These are phyloP conservation scores for Doris montereyensis DNA, from an alignment of 2,888 invertebrate species.

Conservation along the genomic window DNA sequence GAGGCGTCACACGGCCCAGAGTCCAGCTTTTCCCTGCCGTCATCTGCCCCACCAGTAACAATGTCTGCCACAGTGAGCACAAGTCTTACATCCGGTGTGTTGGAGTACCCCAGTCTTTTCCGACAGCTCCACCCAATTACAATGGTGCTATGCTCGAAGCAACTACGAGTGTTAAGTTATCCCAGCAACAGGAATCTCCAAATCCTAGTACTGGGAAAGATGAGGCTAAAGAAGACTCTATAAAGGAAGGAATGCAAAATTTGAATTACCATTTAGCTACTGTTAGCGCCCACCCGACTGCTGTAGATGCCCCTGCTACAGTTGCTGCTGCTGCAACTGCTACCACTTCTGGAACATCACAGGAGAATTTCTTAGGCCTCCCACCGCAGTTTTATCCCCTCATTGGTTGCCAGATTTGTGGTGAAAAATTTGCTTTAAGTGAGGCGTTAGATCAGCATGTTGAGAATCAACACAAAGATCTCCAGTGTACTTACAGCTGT, in stretches of 20 bases:
- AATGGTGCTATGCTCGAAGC: slow-evolving; percentile 8
- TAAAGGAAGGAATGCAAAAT: too few species aligned
- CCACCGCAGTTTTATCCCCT: slow-evolving; percentile 39
- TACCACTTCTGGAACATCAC: not conserved
- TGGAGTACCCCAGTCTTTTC: slow-evolving; percentile 33
- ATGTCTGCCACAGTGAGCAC: too few species aligned
- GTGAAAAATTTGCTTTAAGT: slow-evolving; percentile 41
- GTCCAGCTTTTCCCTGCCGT: slow-evolving; percentile 36
- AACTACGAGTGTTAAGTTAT: slow-evolving; percentile 32
- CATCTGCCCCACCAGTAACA: slow-evolving; percentile 4
- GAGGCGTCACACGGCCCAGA: slow-evolving; percentile 43
- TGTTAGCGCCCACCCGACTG: too few species aligned
- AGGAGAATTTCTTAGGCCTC: slow-evolving; percentile 39
- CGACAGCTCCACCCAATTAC: slow-evolving; percentile 28
- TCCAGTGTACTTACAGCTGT: slow-evolving; percentile 30
- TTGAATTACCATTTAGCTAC: slow-evolving; percentile 31
- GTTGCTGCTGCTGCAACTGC: slow-evolving; percentile 12
- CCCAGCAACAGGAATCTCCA: slow-evolving; percentile 32
- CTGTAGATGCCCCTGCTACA: not conserved
- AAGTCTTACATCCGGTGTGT: too few species aligned
- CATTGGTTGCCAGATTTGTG: slow-evolving; percentile 40
- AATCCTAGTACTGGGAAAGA: not conserved
- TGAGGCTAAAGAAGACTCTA: not conserved
- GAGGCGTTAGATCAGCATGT: slow-evolving; percentile 43
- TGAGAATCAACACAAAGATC: slow-evolving; percentile 40